phyloP scores from a whole-genome alignment of 2,888 invertebrate species.

The Lasioglossum zephyrum region DNA sequence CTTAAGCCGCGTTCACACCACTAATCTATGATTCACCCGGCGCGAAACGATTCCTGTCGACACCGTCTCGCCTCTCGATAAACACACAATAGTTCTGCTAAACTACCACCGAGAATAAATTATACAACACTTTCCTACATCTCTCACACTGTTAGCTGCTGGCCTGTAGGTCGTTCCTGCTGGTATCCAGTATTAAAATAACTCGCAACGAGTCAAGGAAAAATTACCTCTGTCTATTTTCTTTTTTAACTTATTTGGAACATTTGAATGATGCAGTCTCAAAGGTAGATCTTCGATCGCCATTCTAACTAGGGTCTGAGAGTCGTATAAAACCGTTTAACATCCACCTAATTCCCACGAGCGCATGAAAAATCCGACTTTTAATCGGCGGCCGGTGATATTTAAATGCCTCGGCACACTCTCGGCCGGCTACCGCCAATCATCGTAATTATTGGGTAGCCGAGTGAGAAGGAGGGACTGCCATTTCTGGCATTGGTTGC shows the following conservation, averaged over 20 bases:
- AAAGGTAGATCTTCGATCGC: background rate
- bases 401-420: conserved; percentile 59
- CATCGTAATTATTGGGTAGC: conserved; percentile 60
- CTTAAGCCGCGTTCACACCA: conserved; percentile 64
- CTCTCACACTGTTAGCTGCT: background rate
- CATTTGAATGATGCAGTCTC: background rate
- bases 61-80: conserved; percentile 1
- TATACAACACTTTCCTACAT: background rate
- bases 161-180: background rate
- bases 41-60: conserved; percentile 20
- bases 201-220: background rate
- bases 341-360: conserved; percentile 36
- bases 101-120: background rate
- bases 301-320: background rate
- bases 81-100: conserved; percentile 10
- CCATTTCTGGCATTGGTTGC: conserved; percentile 24
- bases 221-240: background rate
- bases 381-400: conserved; percentile 54
- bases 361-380: conserved; percentile 22
- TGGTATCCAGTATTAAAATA: background rate
- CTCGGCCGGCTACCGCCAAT: conserved; percentile 60
- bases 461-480: conserved; percentile 26
- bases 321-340: background rate
- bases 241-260: background rate
- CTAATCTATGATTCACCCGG: conserved; percentile 27